A percentile compares a stretch with the other conserved stretches of the same genome.
phyloP scores from a whole-genome alignment of 2,797 vertebrate genomes.

The Lacerta viridis region DNA sequence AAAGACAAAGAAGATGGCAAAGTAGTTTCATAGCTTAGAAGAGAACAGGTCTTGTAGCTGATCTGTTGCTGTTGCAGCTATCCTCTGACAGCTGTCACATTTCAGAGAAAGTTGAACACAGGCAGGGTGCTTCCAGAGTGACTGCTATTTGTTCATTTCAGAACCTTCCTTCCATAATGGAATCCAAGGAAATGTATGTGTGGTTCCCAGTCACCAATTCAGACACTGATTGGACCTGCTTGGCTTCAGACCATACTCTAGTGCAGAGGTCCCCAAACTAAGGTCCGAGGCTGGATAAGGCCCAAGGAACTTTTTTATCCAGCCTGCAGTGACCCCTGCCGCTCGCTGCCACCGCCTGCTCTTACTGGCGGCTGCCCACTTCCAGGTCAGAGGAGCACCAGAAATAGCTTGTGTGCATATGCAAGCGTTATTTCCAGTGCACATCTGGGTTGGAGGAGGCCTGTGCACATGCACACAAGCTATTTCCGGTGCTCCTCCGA shows the following conservation, averaged over 20 bases:
- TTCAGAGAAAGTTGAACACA: not conserved
- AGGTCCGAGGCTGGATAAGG: too few species aligned
- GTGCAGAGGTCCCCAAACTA: too few species aligned
- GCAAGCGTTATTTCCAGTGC: too few species aligned
- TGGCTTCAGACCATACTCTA: not conserved
- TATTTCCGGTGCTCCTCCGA: too few species aligned
- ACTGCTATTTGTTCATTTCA: not conserved
- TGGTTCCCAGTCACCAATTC: not conserved
- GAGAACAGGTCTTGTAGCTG: not conserved
- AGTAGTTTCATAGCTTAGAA: not conserved
- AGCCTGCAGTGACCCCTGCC: too few species aligned
- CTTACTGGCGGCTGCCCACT: too few species aligned
- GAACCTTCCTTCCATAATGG: not conserved
- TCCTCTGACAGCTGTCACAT: not conserved
- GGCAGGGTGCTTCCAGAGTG: not conserved
- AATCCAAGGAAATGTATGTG: not conserved
- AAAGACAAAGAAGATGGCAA: not conserved
- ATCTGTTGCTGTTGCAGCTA: not conserved
- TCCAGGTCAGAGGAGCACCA: too few species aligned
- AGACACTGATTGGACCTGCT: not conserved
- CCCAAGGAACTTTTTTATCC: too few species aligned
- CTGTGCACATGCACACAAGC: too few species aligned
- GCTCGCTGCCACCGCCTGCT: too few species aligned
- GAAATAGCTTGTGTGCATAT: too few species aligned
- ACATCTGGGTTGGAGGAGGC: too few species aligned